Evolutionary conservation across 2,888 invertebrate genomes (phyloP), one percentile per base, ranked within the genome.

Genomic region (Drosophila picticornis): DNA sequence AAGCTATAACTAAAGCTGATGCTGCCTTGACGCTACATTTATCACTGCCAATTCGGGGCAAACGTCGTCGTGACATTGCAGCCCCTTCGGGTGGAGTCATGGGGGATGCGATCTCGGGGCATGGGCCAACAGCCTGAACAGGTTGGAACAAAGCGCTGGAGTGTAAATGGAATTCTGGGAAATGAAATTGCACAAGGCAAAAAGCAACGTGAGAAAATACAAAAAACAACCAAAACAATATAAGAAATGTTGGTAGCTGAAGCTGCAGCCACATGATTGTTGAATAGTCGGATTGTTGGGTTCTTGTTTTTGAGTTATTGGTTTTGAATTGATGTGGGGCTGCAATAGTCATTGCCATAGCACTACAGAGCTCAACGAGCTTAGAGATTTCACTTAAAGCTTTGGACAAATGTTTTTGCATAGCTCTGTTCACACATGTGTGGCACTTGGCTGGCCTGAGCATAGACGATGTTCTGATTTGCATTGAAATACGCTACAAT

Each of bases 291-390:
- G 65, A 58, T 82, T 69, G 77, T 64, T 77, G 64, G 66, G 27
- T 43, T 86, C 84, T 74, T 81, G 89, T 77, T 85, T 85, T 85
- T 85, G 84, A 85, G 90, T 81, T 85, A 87, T 85, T 87, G 88
- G 90, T 82, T 84, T 87, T 77, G 88, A 84, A 85, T 89, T 84
- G 90, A 84, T 80, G 76, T 66, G 80, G 67, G 60, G 59, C 62
- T 60, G 69, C 57, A 43, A 55, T 62, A 58, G 72, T 52, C 66
- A 58, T 32, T 58, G 58, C 36, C 55, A 36, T 55, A 64, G 51
- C 64, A 63, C 62, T 61, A 48, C 38, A 51, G 52, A 60, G 70
- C 76, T 75, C 70, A 76, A 61, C 64, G 58, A 55, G 77, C 77
- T 78, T 56, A 50, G 65, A 78, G 78, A 78, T 52, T 78, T 78